These are phyloP conservation scores for Rhinoraja longicauda DNA, from an alignment of 2,797 vertebrate species.

Conservation along the genomic window DNA sequence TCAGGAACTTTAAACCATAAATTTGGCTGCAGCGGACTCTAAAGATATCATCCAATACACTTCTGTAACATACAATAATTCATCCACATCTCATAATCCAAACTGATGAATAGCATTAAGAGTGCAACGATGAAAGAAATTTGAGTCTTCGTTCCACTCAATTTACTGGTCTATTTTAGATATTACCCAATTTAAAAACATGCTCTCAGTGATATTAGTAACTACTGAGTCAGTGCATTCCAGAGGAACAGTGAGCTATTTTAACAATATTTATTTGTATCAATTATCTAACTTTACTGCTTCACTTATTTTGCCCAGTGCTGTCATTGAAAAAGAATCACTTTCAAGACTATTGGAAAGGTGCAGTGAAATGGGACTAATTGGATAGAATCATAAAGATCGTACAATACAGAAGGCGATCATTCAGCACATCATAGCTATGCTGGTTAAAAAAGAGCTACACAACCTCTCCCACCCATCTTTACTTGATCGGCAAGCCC, in stretches of 20 bases:
- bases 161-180: slow-evolving; percentile 12
- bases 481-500: too few relatives aligned
- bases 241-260: neutral
- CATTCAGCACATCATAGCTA: too few relatives aligned
- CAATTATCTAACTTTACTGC: neutral
- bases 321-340: neutral
- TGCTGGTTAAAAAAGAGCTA: too few relatives aligned
- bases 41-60: neutral
- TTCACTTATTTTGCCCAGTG: neutral
- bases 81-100: neutral
- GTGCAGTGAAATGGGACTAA: neutral
- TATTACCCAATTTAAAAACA: neutral
- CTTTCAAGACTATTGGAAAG: neutral
- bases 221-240: neutral
- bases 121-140: neutral
- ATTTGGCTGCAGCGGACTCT: neutral
- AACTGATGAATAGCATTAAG: neutral
- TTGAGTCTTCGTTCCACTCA: neutral
- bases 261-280: neutral
- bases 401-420: too few relatives aligned
- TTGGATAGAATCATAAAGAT: too few relatives aligned
- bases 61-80: neutral
- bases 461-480: too few relatives aligned
- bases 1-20: neutral
- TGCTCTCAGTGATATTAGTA: neutral